Conservation (phyloP, 2,797 vertebrate species). For the Myotis myotis region DNA sequence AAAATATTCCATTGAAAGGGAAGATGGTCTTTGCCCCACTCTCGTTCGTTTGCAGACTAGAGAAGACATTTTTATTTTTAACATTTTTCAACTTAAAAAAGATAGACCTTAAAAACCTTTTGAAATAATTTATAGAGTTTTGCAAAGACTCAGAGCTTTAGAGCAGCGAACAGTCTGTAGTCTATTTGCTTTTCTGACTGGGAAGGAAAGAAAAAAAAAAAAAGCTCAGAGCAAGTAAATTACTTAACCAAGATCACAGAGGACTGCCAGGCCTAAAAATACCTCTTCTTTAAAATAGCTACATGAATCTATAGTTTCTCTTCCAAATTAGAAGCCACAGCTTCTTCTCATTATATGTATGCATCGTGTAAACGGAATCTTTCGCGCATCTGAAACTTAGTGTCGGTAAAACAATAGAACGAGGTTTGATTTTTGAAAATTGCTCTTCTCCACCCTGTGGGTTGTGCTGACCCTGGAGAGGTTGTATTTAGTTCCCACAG, state of each 20-base stretch:
- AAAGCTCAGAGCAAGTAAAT: not conserved
- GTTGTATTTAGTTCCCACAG: not conserved
- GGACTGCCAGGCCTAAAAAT: not conserved
- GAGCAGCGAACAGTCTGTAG: not conserved
- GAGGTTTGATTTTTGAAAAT: not conserved
- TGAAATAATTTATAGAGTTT: constrained; percentile 1
- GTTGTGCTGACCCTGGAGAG: not conserved
- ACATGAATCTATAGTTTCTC: not conserved
- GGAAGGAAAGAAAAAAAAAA: not conserved
- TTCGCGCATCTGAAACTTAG: not conserved
- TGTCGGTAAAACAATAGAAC: not conserved
- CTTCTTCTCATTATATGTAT: not conserved
- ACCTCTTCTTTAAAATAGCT: not conserved
- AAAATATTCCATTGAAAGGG: not conserved
- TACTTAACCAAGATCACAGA: not conserved
- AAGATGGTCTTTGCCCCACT: not conserved
- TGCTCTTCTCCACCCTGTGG: not conserved
- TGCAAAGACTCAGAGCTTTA: not conserved
- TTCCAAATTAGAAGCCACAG: not conserved
- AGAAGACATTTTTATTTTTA: constrained; percentile 38
- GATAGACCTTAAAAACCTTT: not conserved
- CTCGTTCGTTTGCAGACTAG: not conserved
- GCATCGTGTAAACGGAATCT: not conserved
- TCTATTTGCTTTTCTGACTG: not conserved
- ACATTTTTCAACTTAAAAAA: constrained; percentile 32